Evolutionary conservation across 2,113 vertebrate species (phyloP).

Genomic region (Saguinus midas): DNA sequence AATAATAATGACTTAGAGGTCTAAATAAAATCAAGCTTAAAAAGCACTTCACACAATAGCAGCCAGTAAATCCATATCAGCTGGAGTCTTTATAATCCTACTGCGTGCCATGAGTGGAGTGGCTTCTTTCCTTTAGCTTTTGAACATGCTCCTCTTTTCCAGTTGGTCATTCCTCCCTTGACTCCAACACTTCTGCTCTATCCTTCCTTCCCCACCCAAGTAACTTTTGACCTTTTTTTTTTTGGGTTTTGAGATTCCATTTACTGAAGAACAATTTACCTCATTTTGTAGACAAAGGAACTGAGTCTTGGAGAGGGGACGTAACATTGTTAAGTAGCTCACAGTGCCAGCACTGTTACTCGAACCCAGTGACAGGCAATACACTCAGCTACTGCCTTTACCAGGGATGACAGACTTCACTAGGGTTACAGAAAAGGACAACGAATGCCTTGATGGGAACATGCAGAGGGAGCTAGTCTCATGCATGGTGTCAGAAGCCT

Average conservation of each 20-base stretch:
- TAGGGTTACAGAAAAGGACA: not conserved
- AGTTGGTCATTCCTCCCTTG: not conserved
- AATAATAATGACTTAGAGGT: not conserved
- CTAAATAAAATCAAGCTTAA: not conserved
- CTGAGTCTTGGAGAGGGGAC: not conserved
- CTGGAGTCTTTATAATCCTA: not conserved
- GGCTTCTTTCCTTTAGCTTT: not conserved
- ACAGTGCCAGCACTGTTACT: fast-evolving
- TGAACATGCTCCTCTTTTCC: not conserved
- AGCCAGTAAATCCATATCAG: not conserved
- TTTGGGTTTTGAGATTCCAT: not conserved
- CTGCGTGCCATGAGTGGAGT: too few relatives aligned
- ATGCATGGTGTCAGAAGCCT: not conserved
- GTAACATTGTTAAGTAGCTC: not conserved
- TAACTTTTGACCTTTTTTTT: not conserved
- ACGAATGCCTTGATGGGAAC: fast-evolving
- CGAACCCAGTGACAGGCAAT: fast-evolving
- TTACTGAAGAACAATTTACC: not conserved
- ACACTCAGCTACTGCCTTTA: not conserved
- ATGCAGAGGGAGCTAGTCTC: not conserved
- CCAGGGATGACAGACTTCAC: not conserved
- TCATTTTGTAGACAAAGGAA: not conserved
- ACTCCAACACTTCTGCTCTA: not conserved
- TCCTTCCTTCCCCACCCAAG: not conserved
- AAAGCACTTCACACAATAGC: not conserved